These are phyloP conservation scores for Noctua janthe DNA, from an alignment of 2,888 invertebrate species.

Conservation along the genomic window DNA sequence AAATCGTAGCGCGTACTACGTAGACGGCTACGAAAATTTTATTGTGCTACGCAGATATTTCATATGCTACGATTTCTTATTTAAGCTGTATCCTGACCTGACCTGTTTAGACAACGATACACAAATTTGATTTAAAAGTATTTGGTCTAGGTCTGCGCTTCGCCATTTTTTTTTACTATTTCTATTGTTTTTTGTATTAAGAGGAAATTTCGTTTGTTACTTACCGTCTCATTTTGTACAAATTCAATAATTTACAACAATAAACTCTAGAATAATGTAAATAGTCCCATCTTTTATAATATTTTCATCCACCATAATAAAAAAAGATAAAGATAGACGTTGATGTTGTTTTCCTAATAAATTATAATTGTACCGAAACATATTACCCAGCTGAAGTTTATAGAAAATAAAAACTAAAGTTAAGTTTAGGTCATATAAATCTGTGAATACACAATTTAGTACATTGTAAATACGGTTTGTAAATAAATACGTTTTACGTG, in stretches of 20 bases:
- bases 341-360: slow-evolving; percentile 60
- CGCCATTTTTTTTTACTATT: not conserved
- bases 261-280: slow-evolving; percentile 48
- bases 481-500: slow-evolving; percentile 88
- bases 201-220: not conserved
- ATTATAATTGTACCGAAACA: slow-evolving; percentile 56
- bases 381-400: slow-evolving; percentile 48
- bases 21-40: slow-evolving; percentile 3
- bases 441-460: slow-evolving; percentile 69
- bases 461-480: slow-evolving; percentile 84
- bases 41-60: not conserved
- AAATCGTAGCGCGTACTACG: not conserved
- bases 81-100: not conserved
- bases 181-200: not conserved
- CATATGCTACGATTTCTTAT: not conserved
- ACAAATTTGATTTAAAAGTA: not conserved
- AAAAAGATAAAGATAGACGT: slow-evolving; percentile 42
- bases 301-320: slow-evolving; percentile 47
- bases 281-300: slow-evolving; percentile 53
- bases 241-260: slow-evolving; percentile 18
- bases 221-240: not conserved
- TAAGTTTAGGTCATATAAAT: slow-evolving; percentile 60
- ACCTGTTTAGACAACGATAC: not conserved
- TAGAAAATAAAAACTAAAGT: slow-evolving; percentile 41
- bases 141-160: not conserved